Evolutionary conservation across 1,140 invertebrate genomes (phyloP), one percentile per base, ranked within the genome.

Genomic region (Drosophila sp.): DNA sequence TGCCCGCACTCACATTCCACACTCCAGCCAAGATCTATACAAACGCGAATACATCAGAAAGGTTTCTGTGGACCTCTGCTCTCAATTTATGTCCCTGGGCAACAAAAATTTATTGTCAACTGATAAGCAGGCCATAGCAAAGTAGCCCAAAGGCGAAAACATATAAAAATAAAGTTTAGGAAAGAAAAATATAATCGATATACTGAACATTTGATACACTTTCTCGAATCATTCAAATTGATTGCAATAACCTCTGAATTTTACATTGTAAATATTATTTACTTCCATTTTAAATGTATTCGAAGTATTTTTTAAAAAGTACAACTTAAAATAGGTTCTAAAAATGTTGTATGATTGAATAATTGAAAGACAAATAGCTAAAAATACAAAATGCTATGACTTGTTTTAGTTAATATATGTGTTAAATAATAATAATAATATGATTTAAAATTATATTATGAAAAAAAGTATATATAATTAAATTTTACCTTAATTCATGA

Each of bases 81-180:
- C 69, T 89, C 83, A 87, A 89, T 87, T 87, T 87, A 89, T 89
- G 79, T 82, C 83, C 79, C 67, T 65, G 86, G 76, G 83, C 81
- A 87, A 87, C 83, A 89, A 87, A 87, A 89, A 87, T 87, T 87
- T 87, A 87, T 87, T 87, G 82, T 87, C 75, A 87, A 87, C 82
- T 87, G 82, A 87, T 89, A 87, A 87, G 82, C 82, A 82, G 82
- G 78, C 61, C 71, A 63, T 58, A 72, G 54, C 51, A 82, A 87
- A 82, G 82, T 76, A 73, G 78, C 71, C 82, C 67, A 61, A 70
- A 72, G 71, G 74, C 71, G 46, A 65, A 74, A 76, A 86, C 67
- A 46, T 86, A 83, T 72, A 65, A 72, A 76, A 67, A 78, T 71
- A 67, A 53, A 62, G 57, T 70, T 65, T 65, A 41, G 58, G 57